phyloP scores from a whole-genome alignment of 2,797 vertebrate genomes.

The Pseudocheirus occidentalis region DNA sequence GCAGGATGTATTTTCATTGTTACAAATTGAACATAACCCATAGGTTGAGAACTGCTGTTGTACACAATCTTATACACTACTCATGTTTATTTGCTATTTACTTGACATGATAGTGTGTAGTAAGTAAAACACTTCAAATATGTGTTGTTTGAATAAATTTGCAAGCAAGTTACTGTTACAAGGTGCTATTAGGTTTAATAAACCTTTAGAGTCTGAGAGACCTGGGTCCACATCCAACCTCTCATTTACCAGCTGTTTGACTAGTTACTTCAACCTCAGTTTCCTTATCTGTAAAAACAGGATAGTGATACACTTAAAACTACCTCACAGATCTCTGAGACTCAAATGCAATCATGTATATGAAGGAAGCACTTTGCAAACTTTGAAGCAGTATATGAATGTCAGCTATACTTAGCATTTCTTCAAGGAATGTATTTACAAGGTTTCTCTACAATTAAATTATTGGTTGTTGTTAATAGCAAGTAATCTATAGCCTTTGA shows the following conservation, averaged over 20 bases:
- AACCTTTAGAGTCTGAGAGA: not conserved
- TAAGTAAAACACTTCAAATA: conserved; percentile 4
- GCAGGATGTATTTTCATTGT: no score
- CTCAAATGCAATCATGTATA: not conserved
- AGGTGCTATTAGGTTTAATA: not conserved
- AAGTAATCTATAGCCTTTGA: conserved; percentile 35
- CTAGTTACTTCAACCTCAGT: not conserved
- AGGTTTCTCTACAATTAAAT: conserved; percentile 46
- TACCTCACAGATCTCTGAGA: not conserved
- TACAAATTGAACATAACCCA: no score
- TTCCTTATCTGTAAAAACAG: not conserved
- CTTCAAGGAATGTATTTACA: not conserved
- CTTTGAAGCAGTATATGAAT: not conserved
- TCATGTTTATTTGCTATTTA: conserved; percentile 37
- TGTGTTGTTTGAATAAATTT: conserved; percentile 49
- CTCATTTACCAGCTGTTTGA: not conserved
- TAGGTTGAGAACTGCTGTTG: no score
- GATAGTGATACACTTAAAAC: not conserved
- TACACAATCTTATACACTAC: conserved; percentile 52
- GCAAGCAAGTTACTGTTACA: not conserved
- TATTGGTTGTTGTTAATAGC: conserved; percentile 47
- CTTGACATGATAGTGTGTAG: not conserved
- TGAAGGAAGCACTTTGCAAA: not conserved
- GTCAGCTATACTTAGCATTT: not conserved
- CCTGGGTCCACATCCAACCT: not conserved